Conservation (phyloP, 1,140 invertebrate species). For the Drosophila dunni region DNA sequence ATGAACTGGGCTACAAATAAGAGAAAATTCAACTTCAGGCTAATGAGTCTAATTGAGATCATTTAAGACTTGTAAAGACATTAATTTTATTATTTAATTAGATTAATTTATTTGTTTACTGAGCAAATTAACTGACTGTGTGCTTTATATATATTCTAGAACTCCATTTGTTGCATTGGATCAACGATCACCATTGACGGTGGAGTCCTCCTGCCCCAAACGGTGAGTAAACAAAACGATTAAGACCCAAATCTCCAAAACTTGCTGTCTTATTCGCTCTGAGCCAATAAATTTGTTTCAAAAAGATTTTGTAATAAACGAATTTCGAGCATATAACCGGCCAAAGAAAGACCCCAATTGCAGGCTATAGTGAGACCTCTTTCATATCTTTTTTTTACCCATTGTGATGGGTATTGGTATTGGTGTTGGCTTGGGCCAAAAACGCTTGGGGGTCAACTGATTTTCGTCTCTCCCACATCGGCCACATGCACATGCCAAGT, state of each 20-base stretch:
- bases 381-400: slow-evolving; percentile 32
- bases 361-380: slow-evolving; percentile 54
- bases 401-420: slow-evolving; percentile 33
- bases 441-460: slow-evolving; percentile 67
- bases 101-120: not conserved
- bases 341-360: slow-evolving; percentile 47
- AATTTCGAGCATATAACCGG: slow-evolving; percentile 64
- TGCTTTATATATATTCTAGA: slow-evolving; percentile 47
- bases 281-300: slow-evolving; percentile 74
- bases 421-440: slow-evolving; percentile 60
- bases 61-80: not conserved
- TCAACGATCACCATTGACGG: slow-evolving; percentile 84
- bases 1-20: slow-evolving; percentile 16
- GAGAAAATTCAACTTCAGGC: slow-evolving; percentile 1
- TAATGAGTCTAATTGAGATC: not conserved
- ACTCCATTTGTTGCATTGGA: slow-evolving; percentile 85
- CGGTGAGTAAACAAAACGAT: slow-evolving; percentile 67
- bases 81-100: slow-evolving; percentile 4
- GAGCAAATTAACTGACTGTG: not conserved
- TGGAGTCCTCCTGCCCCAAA: slow-evolving; percentile 84
- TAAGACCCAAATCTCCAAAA: slow-evolving; percentile 15
- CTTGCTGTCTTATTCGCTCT: slow-evolving; percentile 9
- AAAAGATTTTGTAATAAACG: slow-evolving; percentile 81
- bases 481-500: slow-evolving; percentile 63
- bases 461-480: slow-evolving; percentile 76